Evolutionary conservation across 92 coral and sea anemone genomes (phyloP).

Genomic region (Siderastrea radians): DNA sequence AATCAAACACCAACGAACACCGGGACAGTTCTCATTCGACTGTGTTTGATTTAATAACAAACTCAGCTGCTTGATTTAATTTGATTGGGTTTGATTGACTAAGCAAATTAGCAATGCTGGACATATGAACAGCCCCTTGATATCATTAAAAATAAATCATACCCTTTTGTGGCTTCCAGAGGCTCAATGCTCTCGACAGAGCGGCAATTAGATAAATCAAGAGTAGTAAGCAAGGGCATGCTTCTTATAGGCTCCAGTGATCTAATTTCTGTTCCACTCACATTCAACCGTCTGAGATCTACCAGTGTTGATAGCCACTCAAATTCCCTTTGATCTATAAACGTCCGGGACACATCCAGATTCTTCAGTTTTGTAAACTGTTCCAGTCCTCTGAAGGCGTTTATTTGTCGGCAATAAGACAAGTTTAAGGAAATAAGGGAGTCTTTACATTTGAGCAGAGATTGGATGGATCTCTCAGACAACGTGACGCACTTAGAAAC

Average conservation of each 20-base stretch:
- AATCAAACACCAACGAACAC: no score
- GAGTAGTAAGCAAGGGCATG: conserved; percentile 60
- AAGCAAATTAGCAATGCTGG: neutral
- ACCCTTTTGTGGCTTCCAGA: conserved; percentile 73
- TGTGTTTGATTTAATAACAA: no score
- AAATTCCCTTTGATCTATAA: conserved; percentile 67
- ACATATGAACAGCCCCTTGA: neutral
- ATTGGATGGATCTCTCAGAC: conserved; percentile 69
- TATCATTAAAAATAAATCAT: neutral
- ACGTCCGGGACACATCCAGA: conserved; percentile 75
- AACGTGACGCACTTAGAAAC: conserved; percentile 71
- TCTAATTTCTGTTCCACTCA: conserved; percentile 66
- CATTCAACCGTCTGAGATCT: conserved; percentile 56
- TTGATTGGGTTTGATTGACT: neutral
- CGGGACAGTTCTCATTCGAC: no score
- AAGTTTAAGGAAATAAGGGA: conserved; percentile 76
- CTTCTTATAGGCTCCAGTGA: conserved; percentile 75
- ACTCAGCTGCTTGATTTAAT: neutral
- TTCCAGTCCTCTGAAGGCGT: conserved; percentile 67
- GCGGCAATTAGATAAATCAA: conserved; percentile 78
- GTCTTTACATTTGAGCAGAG: conserved; percentile 69
- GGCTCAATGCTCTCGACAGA: conserved; percentile 70
- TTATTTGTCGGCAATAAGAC: conserved; percentile 59
- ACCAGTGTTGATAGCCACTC: conserved; percentile 42
- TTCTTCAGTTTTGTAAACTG: conserved; percentile 59